Conservation (phyloP, 2,113 vertebrate species). For the Anguilla japonica region DNA sequence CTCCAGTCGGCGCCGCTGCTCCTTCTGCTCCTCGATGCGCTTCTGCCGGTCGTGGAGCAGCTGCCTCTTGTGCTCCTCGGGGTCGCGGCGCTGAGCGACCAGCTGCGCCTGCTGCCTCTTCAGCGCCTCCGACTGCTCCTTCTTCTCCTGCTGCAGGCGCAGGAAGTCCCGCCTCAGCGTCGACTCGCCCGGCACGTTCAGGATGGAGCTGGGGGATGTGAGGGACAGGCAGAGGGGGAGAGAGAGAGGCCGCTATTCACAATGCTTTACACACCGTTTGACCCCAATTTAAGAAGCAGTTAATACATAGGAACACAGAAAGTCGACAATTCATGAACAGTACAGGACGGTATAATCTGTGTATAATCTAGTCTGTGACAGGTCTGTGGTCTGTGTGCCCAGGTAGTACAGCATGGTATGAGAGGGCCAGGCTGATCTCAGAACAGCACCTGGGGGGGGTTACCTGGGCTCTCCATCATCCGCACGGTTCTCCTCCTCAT, state of each 20-base stretch:
- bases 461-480: conserved; percentile 90
- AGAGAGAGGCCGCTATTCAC: background rate
- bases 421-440: background rate
- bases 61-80: conserved; percentile 86
- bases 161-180: conserved; percentile 86
- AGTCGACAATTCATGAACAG: no score
- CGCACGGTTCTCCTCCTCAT: conserved; percentile 86
- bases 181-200: conserved; percentile 89
- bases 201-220: conserved; percentile 75
- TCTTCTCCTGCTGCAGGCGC: conserved; percentile 90
- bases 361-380: no score
- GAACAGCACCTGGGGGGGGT: background rate
- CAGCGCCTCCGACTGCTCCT: conserved; percentile 82
- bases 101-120: conserved; percentile 82
- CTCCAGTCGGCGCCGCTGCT: conserved; percentile 83
- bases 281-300: background rate
- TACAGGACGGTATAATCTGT: no score
- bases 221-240: background rate
- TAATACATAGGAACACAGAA: no score
- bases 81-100: conserved; percentile 81
- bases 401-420: no score
- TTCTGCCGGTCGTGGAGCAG: conserved; percentile 88
- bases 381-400: no score
- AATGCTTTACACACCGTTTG: background rate
- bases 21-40: conserved; percentile 89